Conservation (phyloP, 2,113 vertebrate species). For the Sander lucioperca region DNA sequence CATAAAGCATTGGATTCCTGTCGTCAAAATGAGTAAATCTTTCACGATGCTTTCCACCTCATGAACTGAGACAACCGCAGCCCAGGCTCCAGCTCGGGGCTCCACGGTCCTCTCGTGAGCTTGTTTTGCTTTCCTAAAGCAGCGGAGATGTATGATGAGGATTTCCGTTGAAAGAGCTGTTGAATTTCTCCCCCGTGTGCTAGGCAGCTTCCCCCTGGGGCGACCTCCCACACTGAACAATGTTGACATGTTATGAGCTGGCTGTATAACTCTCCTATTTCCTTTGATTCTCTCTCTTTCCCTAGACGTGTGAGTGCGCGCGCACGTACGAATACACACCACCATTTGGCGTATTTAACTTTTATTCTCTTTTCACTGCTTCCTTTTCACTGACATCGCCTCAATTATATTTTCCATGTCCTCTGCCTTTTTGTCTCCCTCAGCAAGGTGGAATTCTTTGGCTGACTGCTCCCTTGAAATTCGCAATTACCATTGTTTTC, state of each 20-base stretch:
- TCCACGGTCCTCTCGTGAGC: conserved; percentile 4
- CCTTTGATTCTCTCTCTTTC: conserved; percentile 46
- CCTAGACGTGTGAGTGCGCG: conserved; percentile 3
- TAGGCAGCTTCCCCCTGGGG: conserved; percentile 44
- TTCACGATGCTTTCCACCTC: conserved; percentile 44
- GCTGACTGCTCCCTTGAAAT: conserved; percentile 33
- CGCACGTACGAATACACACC: not conserved
- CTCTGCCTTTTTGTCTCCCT: conserved; percentile 24
- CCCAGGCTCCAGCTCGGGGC: not conserved
- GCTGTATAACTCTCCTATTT: conserved; percentile 38
- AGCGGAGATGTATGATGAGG: conserved; percentile 64
- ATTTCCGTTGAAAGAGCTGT: conserved; percentile 72
- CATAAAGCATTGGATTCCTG: conserved; percentile 42
- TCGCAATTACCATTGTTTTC: conserved; percentile 67
- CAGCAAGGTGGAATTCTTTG: conserved; percentile 51
- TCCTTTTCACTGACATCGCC: conserved; percentile 38
- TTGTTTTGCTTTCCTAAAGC: conserved; percentile 74
- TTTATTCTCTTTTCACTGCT: conserved; percentile 30
- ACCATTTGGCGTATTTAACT: not conserved
- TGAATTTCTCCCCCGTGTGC: conserved; percentile 71
- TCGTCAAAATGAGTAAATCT: conserved; percentile 60
- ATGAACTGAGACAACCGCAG: conserved; percentile 15
- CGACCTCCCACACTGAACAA: conserved; percentile 69
- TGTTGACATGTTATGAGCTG: conserved; percentile 60
- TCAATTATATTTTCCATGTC: conserved; percentile 46